Evolutionary conservation across 2,888 invertebrate genomes (phyloP), one percentile per base, ranked within the genome.

Genomic region (Adelognathus sp.): DNA sequence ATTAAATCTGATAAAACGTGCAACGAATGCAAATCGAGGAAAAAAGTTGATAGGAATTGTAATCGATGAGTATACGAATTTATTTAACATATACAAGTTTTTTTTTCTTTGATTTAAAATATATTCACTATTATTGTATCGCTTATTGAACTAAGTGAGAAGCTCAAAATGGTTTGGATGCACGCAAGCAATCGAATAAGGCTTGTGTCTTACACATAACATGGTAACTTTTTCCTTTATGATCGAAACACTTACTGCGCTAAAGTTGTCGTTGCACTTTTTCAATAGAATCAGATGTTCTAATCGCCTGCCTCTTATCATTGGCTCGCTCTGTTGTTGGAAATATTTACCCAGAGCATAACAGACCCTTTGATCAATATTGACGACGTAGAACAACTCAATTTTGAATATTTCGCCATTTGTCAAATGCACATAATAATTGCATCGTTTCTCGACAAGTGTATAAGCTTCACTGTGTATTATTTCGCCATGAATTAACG

Each of bases 141-240:
- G n/a, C n/a, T n/a, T n/a, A n/a, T n/a, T n/a, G n/a, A n/a, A 58
- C 58, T 58, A 60, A 9, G 21, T 18, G n/a, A 60, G 14, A 7
- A 60, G 9, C 29, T 72, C 72, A 21, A 39, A 52, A 63, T 72
- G 61, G 46, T 71, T 71, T 31, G 71, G 71, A 33, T 52, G 61
- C 29, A 27, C 3, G 21, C 71, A 71, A 41, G 54, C 54, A 24
- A 72, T 27, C n/a, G 24, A 46, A 58, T 18, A 16, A 9, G 60
- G 39, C 1, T 39, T 18, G 29, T 72, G 41, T 1, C 33, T 14
- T 41, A 63, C 39, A 21, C 31, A 21, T 1, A 72, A 9, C 54
- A 63, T 27, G 11, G 50, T 72, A 1, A 72, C 54, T 56, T 72
- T 72, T 63, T 71, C 61, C 24, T 71, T 61, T 46, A 71, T 61